phyloP scores from a whole-genome alignment of 2,113 vertebrate species.

The Centropristis striata region DNA sequence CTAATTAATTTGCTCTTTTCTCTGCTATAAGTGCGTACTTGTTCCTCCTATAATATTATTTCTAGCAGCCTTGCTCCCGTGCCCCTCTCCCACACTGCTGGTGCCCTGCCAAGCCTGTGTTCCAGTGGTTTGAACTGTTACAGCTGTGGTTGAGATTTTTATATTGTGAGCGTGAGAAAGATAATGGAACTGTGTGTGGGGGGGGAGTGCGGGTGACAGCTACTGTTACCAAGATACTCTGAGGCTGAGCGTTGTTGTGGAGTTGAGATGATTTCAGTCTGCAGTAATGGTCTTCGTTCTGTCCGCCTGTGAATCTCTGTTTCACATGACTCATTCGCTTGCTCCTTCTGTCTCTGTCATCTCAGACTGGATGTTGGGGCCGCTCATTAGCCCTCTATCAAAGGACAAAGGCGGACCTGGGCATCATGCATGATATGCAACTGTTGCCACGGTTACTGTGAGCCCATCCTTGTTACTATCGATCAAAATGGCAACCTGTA shows the following conservation, averaged over 20 bases:
- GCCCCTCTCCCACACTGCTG: slow-evolving; percentile 42
- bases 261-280: slow-evolving; percentile 42
- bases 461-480: slow-evolving; percentile 25
- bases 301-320: background rate
- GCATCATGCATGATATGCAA: slow-evolving; percentile 14
- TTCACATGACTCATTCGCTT: slow-evolving; percentile 13
- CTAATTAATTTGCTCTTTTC: background rate
- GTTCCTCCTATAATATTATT: background rate
- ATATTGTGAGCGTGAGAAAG: slow-evolving; percentile 16
- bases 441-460: slow-evolving; percentile 53
- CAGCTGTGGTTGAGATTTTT: slow-evolving; percentile 39
- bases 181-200: slow-evolving; percentile 46
- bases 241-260: slow-evolving; percentile 32
- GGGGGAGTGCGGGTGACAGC: slow-evolving; percentile 20
- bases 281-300: slow-evolving; percentile 31
- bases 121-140: background rate
- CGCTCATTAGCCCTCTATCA: slow-evolving; percentile 50
- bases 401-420: slow-evolving; percentile 38
- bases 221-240: slow-evolving; percentile 30
- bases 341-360: slow-evolving; percentile 24
- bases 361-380: slow-evolving; percentile 3
- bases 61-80: background rate
- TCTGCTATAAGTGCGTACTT: slow-evolving; percentile 4
- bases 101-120: background rate
- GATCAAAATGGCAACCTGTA: slow-evolving; percentile 52